Conservation (phyloP, 2,113 vertebrate genomes). For the Climacteris rufus region DNA sequence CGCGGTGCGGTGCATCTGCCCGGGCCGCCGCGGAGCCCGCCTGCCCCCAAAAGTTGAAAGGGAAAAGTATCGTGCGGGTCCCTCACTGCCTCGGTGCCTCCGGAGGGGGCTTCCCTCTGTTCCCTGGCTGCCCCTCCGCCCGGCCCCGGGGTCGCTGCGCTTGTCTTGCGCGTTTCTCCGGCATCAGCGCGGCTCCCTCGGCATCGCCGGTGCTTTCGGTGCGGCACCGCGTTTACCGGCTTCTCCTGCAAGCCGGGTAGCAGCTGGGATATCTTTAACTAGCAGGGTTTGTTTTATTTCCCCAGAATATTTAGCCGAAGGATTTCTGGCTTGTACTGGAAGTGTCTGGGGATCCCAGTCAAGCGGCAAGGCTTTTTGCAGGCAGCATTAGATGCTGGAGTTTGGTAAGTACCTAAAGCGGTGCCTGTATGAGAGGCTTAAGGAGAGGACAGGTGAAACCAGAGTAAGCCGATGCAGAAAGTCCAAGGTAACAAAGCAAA, state of each 20-base stretch:
- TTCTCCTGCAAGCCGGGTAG: background rate
- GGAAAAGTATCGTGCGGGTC: background rate
- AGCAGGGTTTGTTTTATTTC: background rate
- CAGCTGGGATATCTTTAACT: background rate
- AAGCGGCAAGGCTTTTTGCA: background rate
- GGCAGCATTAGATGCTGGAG: background rate
- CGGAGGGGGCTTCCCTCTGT: background rate
- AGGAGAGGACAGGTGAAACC: background rate
- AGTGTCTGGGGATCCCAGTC: background rate
- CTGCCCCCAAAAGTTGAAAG: background rate
- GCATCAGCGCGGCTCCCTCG: background rate
- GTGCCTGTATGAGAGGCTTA: background rate
- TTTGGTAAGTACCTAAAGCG: background rate
- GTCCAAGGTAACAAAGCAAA: background rate
- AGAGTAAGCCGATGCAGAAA: background rate
- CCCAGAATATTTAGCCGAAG: background rate
- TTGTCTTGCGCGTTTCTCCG: fast-evolving
- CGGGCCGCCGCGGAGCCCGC: background rate
- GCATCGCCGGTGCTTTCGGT: fast-evolving
- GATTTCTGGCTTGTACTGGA: background rate
- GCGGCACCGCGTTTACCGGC: background rate
- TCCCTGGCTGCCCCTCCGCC: background rate
- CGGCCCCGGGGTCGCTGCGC: too few species aligned
- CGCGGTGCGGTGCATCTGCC: background rate
- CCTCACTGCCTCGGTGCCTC: background rate